phyloP scores from a whole-genome alignment of 2,888 invertebrate genomes.

The Tubulanus polymorphus region DNA sequence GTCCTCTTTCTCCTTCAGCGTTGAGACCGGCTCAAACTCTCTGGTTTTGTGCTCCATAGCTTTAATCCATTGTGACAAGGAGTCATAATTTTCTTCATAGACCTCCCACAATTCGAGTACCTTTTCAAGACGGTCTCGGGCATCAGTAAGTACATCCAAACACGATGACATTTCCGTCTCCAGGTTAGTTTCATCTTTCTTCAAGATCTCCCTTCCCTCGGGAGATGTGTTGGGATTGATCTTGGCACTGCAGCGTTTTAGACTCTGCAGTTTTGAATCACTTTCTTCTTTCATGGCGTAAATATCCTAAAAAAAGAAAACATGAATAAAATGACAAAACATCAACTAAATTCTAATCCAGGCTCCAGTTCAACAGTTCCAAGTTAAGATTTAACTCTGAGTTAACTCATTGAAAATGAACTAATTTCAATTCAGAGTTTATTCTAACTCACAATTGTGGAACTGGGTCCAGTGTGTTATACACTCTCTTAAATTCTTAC shows the following conservation, averaged over 20 bases:
- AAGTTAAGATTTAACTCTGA: too few relatives aligned
- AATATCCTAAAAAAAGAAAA: constrained; percentile 37
- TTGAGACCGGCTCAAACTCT: constrained; percentile 77
- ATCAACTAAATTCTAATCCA: too few relatives aligned
- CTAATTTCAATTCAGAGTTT: too few relatives aligned
- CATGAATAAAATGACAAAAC: too few relatives aligned
- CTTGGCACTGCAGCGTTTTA: constrained; percentile 28
- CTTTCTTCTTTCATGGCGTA: constrained; percentile 29
- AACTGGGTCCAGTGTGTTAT: too few relatives aligned
- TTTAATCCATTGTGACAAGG: constrained; percentile 79
- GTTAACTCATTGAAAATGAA: too few relatives aligned
- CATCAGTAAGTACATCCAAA: constrained; percentile 30
- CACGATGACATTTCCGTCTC: constrained; percentile 78
- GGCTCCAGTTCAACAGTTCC: too few relatives aligned
- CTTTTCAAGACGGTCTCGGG: constrained; percentile 69
- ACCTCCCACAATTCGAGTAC: constrained; percentile 83
- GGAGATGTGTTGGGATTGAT: constrained; percentile 77
- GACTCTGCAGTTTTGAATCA: constrained; percentile 29
- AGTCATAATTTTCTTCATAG: constrained; percentile 72
- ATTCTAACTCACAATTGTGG: too few relatives aligned
- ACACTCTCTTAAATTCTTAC: constrained; percentile 24
- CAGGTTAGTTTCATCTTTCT: constrained; percentile 79
- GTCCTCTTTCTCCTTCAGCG: constrained; percentile 73
- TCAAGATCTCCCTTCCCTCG: constrained; percentile 78
- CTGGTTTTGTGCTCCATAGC: constrained; percentile 79